Evolutionary conservation across 2,113 vertebrate species (phyloP), one percentile per base, ranked within the genome.

Genomic region (Balaeniceps rex): DNA sequence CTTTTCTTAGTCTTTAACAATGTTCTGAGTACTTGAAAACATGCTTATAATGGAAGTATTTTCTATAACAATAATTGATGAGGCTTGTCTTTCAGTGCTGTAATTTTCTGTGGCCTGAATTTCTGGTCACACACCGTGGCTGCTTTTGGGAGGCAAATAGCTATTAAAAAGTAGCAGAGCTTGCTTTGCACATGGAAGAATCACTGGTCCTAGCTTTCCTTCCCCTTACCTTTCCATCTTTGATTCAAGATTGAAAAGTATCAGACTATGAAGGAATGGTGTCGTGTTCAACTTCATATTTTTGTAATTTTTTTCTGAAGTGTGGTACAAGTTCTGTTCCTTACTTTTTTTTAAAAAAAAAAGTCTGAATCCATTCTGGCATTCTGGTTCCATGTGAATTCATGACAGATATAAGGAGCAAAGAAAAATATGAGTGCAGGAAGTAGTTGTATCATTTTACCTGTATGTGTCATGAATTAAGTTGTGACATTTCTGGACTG

Each of bases 181-280:
- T 90, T 88, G 11, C 26, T 83, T 94, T 2, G 2, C 19, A 42
- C 42, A 9, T n/a, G 68, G 11, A 77, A 82, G 34, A 90, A 71
- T 61, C 46, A 58, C 6, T 38, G 14, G 31, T 55, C 42, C 51
- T 70, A 58, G 14, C 7, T 94, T 91, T 86, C 31, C 55, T 93
- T 74, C 5, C 19, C 19, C 42, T 94, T 94, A 86, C 61, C 54
- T 97, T 96, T 88, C 16, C 11, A 14, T 86, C 61, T 97, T 72
- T 66, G 44, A 84, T 75, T 96, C 72, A 93, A 95, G 74, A 95
- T 97, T 97, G 71, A 95, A 97, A 97, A 74, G 18, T 87, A 96
- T n/a, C 42, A 94, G 93, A 89, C 47, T 18, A 1, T 94, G 80
- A 97, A 97, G 72, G 26, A 96, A 89, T 38, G 8, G 38, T 76